Evolutionary conservation across 2,797 vertebrate species (phyloP).

Genomic region (Enteromius mattozi): DNA sequence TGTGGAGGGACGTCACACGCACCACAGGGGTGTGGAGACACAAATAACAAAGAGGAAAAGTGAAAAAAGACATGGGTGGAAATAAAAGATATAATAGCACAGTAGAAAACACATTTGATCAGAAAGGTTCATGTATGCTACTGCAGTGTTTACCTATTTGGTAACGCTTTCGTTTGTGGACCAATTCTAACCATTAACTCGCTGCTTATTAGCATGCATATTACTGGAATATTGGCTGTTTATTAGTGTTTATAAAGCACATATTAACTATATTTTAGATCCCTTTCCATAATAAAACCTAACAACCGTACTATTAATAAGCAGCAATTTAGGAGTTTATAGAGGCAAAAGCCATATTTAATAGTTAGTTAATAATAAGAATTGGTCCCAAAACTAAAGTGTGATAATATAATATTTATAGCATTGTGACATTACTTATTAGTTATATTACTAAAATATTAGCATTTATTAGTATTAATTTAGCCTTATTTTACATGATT

Average conservation of each 20-base stretch:
- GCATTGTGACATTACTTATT: background rate
- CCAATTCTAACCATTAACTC: background rate
- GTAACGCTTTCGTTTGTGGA: background rate
- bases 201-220: background rate
- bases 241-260: no score
- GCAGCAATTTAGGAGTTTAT: background rate
- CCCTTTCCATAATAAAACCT: background rate
- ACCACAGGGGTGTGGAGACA: slow-evolving; percentile 25
- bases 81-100: background rate
- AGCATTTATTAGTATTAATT: no score
- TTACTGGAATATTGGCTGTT: no score
- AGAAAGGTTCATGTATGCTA: background rate
- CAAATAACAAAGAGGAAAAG: slow-evolving; percentile 1
- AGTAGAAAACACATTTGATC: background rate
- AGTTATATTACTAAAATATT: no score
- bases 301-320: background rate
- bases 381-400: background rate
- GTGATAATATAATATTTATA: background rate
- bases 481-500: no score
- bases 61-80: background rate
- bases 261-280: background rate
- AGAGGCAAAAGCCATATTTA: background rate
- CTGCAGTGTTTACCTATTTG: no score
- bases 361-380: background rate
- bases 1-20: slow-evolving; percentile 68